Conservation (phyloP, 2,113 vertebrate species). For the Hydrochoerus hydrochaeris region DNA sequence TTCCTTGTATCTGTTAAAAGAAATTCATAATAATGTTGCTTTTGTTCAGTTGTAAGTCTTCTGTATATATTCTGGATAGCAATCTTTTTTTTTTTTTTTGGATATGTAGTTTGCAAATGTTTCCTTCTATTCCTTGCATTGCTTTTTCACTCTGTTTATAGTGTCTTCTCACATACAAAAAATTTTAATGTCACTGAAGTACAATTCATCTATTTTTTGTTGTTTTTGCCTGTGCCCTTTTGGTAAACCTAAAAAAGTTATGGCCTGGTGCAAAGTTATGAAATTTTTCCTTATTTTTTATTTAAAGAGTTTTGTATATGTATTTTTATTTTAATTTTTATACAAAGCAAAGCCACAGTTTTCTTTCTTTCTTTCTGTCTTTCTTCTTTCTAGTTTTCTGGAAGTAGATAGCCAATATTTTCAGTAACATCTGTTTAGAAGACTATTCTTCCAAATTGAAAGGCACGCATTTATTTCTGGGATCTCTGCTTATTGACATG, state of each 20-base stretch:
- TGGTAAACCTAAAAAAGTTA: too few species aligned
- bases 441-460: background rate
- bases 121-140: background rate
- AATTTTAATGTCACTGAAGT: background rate
- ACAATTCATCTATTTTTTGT: background rate
- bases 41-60: background rate
- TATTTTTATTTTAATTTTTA: background rate
- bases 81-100: background rate
- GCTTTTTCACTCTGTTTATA: background rate
- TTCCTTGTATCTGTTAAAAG: background rate
- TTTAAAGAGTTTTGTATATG: background rate
- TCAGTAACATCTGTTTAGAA: background rate
- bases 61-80: background rate
- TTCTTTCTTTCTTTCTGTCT: background rate
- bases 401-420: background rate
- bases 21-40: background rate
- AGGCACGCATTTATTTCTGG: background rate
- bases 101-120: background rate
- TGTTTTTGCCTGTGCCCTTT: background rate
- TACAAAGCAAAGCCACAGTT: background rate
- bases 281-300: background rate
- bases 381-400: background rate
- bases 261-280: background rate
- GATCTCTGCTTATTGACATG: background rate
- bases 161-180: background rate